phyloP scores from a whole-genome alignment of 1,140 invertebrate genomes.

The Drosophila azteca region DNA sequence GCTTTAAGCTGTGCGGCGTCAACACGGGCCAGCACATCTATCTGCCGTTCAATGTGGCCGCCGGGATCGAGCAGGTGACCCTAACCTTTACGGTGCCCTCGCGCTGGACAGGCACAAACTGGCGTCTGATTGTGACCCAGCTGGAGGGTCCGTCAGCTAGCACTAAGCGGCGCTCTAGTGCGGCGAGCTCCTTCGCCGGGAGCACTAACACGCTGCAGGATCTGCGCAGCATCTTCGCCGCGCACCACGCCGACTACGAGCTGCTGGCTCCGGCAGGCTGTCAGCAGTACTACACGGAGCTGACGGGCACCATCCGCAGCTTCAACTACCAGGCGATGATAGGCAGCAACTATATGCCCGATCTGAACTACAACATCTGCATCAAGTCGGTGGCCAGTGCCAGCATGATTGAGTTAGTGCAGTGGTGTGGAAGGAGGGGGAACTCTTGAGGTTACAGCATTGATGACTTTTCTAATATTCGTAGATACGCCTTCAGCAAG shows the following conservation, averaged over 20 bases:
- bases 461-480: neutral
- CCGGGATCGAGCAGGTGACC: constrained; percentile 60
- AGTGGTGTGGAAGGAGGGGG: too few relatives aligned
- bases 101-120: constrained; percentile 77
- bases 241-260: constrained; percentile 74
- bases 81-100: constrained; percentile 58
- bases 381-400: constrained; percentile 70
- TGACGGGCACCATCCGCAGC: constrained; percentile 85
- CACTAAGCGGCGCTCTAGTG: constrained; percentile 39
- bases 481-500: constrained; percentile 64
- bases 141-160: constrained; percentile 84
- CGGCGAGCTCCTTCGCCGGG: constrained; percentile 14
- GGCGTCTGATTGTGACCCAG: constrained; percentile 87
- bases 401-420: constrained; percentile 71
- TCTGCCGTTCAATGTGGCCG: constrained; percentile 71
- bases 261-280: constrained; percentile 86
- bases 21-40: constrained; percentile 90
- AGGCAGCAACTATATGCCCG: constrained; percentile 58
- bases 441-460: neutral
- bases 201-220: constrained; percentile 67
- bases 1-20: constrained; percentile 87
- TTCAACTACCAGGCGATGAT: constrained; percentile 86
- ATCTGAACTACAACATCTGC: constrained; percentile 84
- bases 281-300: constrained; percentile 87
- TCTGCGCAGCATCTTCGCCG: constrained; percentile 69